Percentiles rank a stretch among this genome's conserved stretches.
These are phyloP conservation scores for Triplophysa bombifrons DNA, from an alignment of 2,797 vertebrate species.

Conservation along the genomic window DNA sequence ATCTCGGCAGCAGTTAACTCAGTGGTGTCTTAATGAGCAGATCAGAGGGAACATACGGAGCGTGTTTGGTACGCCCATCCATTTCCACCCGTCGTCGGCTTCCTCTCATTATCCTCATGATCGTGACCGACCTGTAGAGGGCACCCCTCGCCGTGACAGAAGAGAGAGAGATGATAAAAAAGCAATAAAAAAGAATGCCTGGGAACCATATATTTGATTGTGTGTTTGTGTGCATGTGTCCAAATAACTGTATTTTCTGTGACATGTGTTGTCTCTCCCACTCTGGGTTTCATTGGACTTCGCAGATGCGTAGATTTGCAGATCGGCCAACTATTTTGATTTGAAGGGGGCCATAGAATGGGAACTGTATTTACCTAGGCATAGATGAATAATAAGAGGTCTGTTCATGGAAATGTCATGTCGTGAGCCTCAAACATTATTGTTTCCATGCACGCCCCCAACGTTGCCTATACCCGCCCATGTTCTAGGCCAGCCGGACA, in stretches of 20 bases:
- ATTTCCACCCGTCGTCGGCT: constrained; percentile 35
- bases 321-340: not conserved
- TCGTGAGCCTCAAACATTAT: too few species aligned
- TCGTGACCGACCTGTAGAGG: constrained; percentile 40
- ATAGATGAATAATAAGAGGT: too few species aligned
- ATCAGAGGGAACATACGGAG: constrained; percentile 57
- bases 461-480: too few species aligned
- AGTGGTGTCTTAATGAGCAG: constrained; percentile 58
- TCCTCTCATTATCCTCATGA: constrained; percentile 32
- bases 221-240: not conserved
- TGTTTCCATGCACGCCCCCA: too few species aligned
- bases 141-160: constrained; percentile 20
- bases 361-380: too few species aligned
- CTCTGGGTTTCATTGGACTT: constrained; percentile 27
- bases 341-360: not conserved
- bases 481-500: too few species aligned
- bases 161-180: not conserved
- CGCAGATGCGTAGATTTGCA: not conserved
- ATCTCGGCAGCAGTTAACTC: constrained; percentile 51
- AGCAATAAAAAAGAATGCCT: constrained; percentile 31
- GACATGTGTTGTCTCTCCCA: constrained; percentile 7
- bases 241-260: constrained; percentile 8
- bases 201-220: constrained; percentile 11
- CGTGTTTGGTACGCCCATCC: constrained; percentile 45
- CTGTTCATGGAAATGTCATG: too few species aligned